These are phyloP conservation scores for Lophochroa leadbeateri DNA, from an alignment of 2,113 vertebrate species.

Conservation along the genomic window DNA sequence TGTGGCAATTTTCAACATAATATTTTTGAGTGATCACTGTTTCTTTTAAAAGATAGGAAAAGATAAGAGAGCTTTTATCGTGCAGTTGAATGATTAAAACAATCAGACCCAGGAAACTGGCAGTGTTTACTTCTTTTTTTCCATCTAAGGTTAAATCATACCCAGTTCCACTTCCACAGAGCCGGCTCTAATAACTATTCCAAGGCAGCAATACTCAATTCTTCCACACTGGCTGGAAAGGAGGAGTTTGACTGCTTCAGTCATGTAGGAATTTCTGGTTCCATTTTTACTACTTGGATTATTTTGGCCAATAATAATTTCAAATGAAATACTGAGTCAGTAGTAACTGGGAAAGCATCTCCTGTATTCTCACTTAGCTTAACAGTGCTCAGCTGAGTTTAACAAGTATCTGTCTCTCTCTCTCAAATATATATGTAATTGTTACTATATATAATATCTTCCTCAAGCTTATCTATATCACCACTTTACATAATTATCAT, in stretches of 20 bases:
- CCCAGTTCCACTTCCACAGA: neutral
- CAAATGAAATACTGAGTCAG: neutral
- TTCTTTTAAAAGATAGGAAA: neutral
- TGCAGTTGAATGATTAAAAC: neutral
- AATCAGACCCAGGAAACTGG: neutral
- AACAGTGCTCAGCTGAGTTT: neutral
- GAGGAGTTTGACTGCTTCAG: neutral
- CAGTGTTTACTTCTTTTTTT: neutral
- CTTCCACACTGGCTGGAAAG: neutral
- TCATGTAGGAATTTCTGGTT: neutral
- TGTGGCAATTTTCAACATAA: neutral
- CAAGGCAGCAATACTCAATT: neutral
- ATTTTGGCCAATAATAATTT: neutral
- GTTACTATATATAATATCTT: neutral
- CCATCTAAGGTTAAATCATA: neutral
- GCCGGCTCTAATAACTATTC: neutral
- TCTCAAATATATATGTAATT: neutral
- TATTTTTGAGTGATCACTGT: neutral
- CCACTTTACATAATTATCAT: conserved; percentile 21
- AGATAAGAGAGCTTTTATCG: neutral
- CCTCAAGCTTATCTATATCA: neutral
- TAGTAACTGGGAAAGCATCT: neutral
- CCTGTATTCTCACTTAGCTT: neutral
- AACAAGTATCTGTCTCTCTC: neutral
- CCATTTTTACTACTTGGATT: neutral